These are phyloP conservation scores for Aphelenchoides fujianensis DNA, from an alignment of 1,140 invertebrate species.

Conservation along the genomic window DNA sequence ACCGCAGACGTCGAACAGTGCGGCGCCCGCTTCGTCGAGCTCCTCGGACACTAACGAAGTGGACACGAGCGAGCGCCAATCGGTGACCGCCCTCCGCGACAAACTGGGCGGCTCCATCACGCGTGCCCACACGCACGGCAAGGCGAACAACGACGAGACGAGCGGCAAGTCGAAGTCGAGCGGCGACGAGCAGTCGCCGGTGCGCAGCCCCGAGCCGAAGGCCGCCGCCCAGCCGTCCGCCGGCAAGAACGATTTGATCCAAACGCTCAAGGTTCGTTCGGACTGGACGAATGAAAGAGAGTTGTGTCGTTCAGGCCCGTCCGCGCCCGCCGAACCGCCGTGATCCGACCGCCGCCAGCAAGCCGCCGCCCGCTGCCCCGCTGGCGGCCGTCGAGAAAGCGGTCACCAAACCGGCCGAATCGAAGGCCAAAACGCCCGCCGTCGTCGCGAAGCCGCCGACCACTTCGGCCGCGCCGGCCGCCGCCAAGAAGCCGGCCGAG, in stretches of 20 bases:
- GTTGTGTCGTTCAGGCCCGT: neutral
- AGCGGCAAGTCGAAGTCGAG: neutral
- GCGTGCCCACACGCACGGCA: neutral
- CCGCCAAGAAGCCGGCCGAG: neutral
- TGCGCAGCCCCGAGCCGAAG: neutral
- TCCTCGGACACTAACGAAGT: neutral
- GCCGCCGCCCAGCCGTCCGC: neutral
- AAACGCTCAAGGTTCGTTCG: neutral
- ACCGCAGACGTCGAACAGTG: neutral
- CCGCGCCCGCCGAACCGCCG: neutral
- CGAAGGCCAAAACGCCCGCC: neutral
- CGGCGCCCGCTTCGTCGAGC: neutral
- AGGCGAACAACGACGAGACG: neutral
- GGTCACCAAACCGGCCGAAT: neutral
- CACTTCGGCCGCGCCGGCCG: neutral
- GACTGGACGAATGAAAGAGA: neutral
- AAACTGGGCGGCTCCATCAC: slow-evolving; percentile 8
- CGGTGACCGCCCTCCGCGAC: neutral
- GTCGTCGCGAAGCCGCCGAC: neutral
- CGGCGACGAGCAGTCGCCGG: neutral
- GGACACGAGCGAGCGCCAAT: neutral
- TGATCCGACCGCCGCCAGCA: neutral
- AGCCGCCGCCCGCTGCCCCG: too few species aligned
- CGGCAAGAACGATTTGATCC: slow-evolving; percentile 11
- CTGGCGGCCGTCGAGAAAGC: too few species aligned